phyloP scores from a whole-genome alignment of 2,113 vertebrate genomes.

The Struthidea cinerea region DNA sequence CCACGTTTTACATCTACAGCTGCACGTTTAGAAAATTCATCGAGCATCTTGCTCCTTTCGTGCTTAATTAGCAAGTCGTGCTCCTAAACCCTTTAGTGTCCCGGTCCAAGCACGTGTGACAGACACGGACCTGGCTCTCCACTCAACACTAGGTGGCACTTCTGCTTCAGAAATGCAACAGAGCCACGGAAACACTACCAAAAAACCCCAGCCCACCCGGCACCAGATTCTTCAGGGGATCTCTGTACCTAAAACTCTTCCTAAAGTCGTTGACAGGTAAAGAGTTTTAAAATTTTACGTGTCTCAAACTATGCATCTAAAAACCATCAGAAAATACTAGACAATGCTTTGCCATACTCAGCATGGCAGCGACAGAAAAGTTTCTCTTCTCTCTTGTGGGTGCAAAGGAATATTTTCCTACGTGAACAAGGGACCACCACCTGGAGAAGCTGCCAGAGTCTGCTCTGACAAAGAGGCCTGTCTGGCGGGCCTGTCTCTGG shows the following conservation, averaged over 20 bases:
- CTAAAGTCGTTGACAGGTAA: background rate
- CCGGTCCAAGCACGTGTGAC: background rate
- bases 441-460: background rate
- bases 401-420: background rate
- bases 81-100: background rate
- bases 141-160: background rate
- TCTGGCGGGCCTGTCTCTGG: background rate
- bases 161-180: background rate
- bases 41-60: background rate
- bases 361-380: background rate
- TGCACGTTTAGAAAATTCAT: background rate
- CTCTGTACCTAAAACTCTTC: background rate
- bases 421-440: fast-evolving
- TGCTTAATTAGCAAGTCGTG: background rate
- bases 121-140: background rate
- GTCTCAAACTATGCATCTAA: background rate
- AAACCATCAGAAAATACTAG: background rate
- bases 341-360: background rate
- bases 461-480: background rate
- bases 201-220: fast-evolving
- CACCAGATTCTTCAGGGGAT: background rate
- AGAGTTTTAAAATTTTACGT: background rate
- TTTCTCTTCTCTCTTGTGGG: background rate
- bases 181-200: fast-evolving
- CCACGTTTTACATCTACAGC: background rate